Base-by-base conservation (phyloP, 1,140 invertebrate species). In the Drosophila parvula region DNA sequence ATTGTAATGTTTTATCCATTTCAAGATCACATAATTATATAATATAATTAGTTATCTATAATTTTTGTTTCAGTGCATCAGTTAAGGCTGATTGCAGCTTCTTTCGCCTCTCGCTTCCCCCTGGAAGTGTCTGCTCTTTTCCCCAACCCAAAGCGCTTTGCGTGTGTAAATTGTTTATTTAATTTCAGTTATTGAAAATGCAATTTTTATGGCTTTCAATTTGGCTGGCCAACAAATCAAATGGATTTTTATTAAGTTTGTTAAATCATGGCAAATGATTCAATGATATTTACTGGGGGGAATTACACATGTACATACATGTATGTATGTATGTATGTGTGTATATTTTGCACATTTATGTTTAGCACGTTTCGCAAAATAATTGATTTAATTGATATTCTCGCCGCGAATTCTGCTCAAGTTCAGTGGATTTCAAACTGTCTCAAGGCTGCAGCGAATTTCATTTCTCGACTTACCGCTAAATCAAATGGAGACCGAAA, bases 121-220 rank as follows among this genome's bases (percentile, higher is more conserved):
- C n/a, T 57, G 44, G 27, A 12, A 32, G 40, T 27, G 14, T n/a
- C 44, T 12, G 34, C 44, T 43, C 34, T 43, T 10, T 45, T 16
- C 11, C 34, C 41, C 47, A 18, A 45, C 22, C 28, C 36, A 11
- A 32, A 27, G 16, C 53, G 59, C 65, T 48, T 80, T 83, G 78
- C 78, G 78, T 81, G 78, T 80, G 57, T 69, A 68, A 71, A 71
- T 68, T 79, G 47, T 71, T 77, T 68, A 78, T 63, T 63, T 38
- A 67, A 70, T 62, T 53, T 44, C 44, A 56, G 32, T 59, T 68
- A 67, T 67, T 81, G 64, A 67, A 76, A 67, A 76, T 71, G 71
- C 60, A 44, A 41, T 75, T 75, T 74, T 65, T 28, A 65, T 75
- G 61, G 53, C 67, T 70, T 71, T 71, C 68, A 56, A 63, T 74